Evolutionary conservation across 2,797 vertebrate species (phyloP).

Genomic region (Spea hammondii): DNA sequence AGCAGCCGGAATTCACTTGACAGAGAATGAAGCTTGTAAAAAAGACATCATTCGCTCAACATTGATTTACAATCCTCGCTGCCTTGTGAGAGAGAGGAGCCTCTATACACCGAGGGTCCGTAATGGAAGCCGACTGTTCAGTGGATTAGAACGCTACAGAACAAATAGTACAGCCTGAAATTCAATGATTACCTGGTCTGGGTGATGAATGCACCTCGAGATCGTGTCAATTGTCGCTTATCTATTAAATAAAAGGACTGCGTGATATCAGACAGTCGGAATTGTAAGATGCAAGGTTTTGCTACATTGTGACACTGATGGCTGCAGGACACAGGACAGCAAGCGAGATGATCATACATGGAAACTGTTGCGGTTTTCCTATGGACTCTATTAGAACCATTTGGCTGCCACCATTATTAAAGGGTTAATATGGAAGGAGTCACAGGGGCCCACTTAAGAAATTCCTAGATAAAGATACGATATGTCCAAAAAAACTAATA

Average conservation of each 20-base stretch:
- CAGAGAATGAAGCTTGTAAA: conserved; percentile 18
- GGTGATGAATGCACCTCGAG: conserved; percentile 4
- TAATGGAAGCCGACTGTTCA: conserved; percentile 27
- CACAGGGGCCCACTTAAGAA: too few species aligned
- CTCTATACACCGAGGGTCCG: not conserved
- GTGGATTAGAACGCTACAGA: conserved; percentile 24
- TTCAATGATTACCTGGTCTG: conserved; percentile 16
- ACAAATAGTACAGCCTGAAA: not conserved
- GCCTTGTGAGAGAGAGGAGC: conserved; percentile 10
- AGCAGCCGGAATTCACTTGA: conserved; percentile 18
- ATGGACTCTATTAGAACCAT: too few species aligned
- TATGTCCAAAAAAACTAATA: too few species aligned
- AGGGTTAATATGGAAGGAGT: too few species aligned
- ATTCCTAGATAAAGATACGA: too few species aligned
- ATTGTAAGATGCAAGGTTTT: too few species aligned
- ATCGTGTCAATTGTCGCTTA: not conserved
- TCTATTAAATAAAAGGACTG: not conserved
- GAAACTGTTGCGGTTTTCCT: too few species aligned
- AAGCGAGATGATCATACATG: too few species aligned
- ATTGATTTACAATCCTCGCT: conserved; percentile 32
- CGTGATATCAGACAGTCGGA: too few species aligned
- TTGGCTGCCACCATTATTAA: too few species aligned
- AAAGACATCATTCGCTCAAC: conserved; percentile 32
- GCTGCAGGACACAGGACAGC: too few species aligned
- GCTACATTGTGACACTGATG: too few species aligned